Percentiles rank a stretch among this genome's conserved stretches.
Evolutionary conservation across 2,797 vertebrate species (phyloP).

Genomic region (Lophura swinhoii): DNA sequence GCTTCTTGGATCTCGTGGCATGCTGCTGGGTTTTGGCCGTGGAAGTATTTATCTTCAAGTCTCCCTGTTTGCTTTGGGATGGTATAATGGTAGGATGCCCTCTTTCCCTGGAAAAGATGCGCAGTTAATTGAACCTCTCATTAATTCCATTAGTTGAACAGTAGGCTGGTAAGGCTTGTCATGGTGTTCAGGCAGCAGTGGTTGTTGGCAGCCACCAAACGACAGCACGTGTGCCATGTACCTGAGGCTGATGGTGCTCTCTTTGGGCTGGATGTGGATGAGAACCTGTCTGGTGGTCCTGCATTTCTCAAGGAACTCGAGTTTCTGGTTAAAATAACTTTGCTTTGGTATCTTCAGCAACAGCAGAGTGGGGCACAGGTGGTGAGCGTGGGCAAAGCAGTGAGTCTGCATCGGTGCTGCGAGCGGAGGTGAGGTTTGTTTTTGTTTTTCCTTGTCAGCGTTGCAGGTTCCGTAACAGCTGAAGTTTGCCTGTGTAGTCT

Average conservation of each 20-base stretch:
- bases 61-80: background rate
- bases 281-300: background rate
- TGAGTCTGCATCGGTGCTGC: accelerated
- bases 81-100: background rate
- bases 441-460: background rate
- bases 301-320: accelerated
- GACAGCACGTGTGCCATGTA: background rate
- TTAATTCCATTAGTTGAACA: too few species aligned
- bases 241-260: background rate
- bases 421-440: background rate
- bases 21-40: background rate
- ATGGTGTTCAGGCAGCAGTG: too few species aligned
- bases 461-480: accelerated
- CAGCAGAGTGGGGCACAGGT: background rate
- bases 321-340: background rate
- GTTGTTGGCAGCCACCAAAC: background rate
- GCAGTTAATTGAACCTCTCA: background rate
- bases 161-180: background rate
- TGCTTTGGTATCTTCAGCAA: conserved; percentile 26
- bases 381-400: background rate
- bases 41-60: background rate
- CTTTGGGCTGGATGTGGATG: background rate
- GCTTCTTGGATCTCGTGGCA: background rate
- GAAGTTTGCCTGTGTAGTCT: background rate
- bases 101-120: background rate